A percentile compares a stretch with the other conserved stretches of the same genome.
Conservation (phyloP, 1,140 invertebrate genomes). For the Trichomalopsis sarcophagae region DNA sequence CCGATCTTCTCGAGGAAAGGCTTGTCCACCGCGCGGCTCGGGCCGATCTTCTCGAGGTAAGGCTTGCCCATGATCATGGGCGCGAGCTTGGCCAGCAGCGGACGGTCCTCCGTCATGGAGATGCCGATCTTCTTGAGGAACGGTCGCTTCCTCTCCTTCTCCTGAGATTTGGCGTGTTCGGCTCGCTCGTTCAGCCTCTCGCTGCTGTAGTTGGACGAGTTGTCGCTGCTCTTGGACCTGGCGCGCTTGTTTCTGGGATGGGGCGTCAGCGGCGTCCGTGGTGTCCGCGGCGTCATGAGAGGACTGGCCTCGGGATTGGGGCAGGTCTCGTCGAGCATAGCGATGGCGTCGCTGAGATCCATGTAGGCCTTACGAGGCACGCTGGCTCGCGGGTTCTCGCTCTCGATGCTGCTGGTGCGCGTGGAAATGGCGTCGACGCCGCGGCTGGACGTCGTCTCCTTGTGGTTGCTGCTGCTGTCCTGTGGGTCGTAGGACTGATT, state of each 20-base stretch:
- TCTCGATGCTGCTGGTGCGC: conserved; percentile 68
- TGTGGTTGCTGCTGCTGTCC: neutral
- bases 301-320: conserved; percentile 69
- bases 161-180: conserved; percentile 57
- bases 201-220: conserved; percentile 70
- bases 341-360: conserved; percentile 71
- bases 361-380: conserved; percentile 68
- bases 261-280: conserved; percentile 66
- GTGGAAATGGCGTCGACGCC: conserved; percentile 60
- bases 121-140: conserved; percentile 72
- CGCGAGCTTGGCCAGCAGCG: conserved; percentile 66
- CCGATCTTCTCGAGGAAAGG: conserved; percentile 71
- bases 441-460: neutral
- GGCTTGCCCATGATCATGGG: conserved; percentile 71
- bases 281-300: conserved; percentile 67
- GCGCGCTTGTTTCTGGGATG: conserved; percentile 66
- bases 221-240: conserved; percentile 72
- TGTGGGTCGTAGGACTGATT: conserved; percentile 51
- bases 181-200: conserved; percentile 64
- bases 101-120: conserved; percentile 70
- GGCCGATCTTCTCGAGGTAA: conserved; percentile 70
- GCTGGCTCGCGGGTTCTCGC: conserved; percentile 22
- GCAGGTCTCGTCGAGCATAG: conserved; percentile 71
- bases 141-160: conserved; percentile 66
- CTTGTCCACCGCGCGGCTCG: conserved; percentile 69